Evolutionary conservation across 2,888 invertebrate species (phyloP).

Genomic region (Lycophotia porphyrea): DNA sequence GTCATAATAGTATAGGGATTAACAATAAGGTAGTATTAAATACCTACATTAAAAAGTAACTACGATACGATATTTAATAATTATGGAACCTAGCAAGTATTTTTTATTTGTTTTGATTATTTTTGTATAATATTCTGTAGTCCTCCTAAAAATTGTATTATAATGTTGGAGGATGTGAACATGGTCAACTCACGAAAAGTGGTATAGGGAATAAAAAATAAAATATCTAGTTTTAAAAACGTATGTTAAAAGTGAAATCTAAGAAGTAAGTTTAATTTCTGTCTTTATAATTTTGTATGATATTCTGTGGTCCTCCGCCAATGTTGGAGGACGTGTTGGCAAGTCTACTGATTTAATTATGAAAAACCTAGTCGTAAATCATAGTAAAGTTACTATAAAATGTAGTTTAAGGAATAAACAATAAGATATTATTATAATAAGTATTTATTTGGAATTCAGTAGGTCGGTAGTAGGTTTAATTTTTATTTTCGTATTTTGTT

Average conservation of each 20-base stretch:
- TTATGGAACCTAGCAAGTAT: background rate
- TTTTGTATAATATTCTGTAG: background rate
- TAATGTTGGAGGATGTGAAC: background rate
- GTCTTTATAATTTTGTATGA: slow-evolving; percentile 4
- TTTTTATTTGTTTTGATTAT: background rate
- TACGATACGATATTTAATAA: background rate
- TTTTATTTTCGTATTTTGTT: background rate
- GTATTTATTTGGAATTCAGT: background rate
- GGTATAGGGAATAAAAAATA: background rate
- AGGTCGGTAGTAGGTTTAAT: too few species aligned
- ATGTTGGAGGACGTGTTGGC: background rate
- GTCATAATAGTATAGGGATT: background rate
- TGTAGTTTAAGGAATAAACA: background rate
- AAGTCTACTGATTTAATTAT: background rate
- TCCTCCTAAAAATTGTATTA: background rate
- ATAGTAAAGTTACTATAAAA: background rate
- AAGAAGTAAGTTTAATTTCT: background rate
- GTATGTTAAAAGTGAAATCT: background rate
- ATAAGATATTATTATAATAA: background rate
- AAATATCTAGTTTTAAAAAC: background rate
- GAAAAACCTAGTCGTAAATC: background rate
- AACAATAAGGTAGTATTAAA: background rate
- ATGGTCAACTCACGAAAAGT: background rate
- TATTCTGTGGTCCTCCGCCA: slow-evolving; percentile 18
- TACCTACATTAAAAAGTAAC: background rate